phyloP scores from a whole-genome alignment of 2,797 vertebrate species.

The Rhabdophis nuchalis region DNA sequence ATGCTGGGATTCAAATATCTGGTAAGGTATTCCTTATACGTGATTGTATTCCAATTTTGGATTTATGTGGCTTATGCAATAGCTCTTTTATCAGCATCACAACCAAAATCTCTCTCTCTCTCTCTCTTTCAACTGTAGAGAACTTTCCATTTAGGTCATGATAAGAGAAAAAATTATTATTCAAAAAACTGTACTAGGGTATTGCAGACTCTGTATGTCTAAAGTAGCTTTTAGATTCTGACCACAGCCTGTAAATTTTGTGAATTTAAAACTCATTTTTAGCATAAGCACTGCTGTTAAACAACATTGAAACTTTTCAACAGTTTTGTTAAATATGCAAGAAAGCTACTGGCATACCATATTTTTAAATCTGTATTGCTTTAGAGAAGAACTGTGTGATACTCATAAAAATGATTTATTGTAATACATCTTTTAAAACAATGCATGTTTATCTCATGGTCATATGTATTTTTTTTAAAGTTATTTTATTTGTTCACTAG shows the following conservation, averaged over 20 bases:
- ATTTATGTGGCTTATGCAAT: not conserved
- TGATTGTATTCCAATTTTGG: not conserved
- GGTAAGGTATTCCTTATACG: not conserved
- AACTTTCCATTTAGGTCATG: not conserved
- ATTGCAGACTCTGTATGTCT: not conserved
- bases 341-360: not conserved
- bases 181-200: slow-evolving; percentile 1
- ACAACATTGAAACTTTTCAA: not conserved
- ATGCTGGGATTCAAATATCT: not conserved
- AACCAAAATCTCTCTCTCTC: not conserved
- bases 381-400: not conserved
- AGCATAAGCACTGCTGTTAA: not conserved
- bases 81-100: not conserved
- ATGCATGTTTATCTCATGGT: not conserved
- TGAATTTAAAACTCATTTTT: not conserved
- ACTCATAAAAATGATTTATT: not conserved
- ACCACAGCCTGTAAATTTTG: not conserved
- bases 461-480: not conserved
- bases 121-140: not conserved
- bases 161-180: not conserved
- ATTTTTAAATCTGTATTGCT: not conserved
- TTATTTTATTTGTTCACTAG: not conserved
- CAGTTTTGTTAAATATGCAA: not conserved
- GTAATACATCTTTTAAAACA: not conserved
- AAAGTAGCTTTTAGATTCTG: slow-evolving; percentile 15